Base-by-base conservation (phyloP, 2,888 invertebrate species). In the Dryadula phaetusa region DNA sequence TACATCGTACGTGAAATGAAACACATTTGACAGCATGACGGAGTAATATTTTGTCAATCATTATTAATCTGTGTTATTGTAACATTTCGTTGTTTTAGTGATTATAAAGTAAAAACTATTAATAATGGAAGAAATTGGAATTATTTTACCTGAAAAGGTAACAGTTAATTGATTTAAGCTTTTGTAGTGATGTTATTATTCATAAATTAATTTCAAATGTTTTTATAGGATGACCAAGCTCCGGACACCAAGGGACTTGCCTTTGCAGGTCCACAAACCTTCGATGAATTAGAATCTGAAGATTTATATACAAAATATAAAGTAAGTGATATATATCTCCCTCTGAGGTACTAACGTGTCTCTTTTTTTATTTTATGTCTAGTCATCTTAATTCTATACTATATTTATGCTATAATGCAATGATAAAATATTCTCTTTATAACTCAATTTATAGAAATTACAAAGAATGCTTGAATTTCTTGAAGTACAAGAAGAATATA, bases 401-500 rank as follows among this genome's bases (percentile, higher is more conserved):
- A 7, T 20, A 7, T 46, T 8, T 10, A n/a, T n/a, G n/a, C n/a
- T n/a, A 20, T 10, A 46, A 2, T 46, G n/a, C n/a, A n/a, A 20
- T 8, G 16, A 28, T 52, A 16, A 52, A 28, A 28, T 10, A 10
- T 10, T 12, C 12, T 32, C 5, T 28, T n/a, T 32, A 10, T 16
- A 28, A 28, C n/a, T 52, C 10, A 52, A 56, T 7, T 77, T 74
- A 12, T 82, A 98, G 97, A 99, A 99, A 95, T 93, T 99, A 18
- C 98, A 99, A 90, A 96, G 98, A 74, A 98, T 99, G 93, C 88
- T 99, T 25, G 99, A 99, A 86, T 99, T 99, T 86, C 93, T 99
- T 10, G 98, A 99, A 86, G 99, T 99, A 0, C 99, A 99, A 93
- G 99, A 99, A 85, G 99, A 99, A 80, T 99, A 99, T 85, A 99